Evolutionary conservation across 1,140 invertebrate genomes (phyloP).

Genomic region (Battus philenor): DNA sequence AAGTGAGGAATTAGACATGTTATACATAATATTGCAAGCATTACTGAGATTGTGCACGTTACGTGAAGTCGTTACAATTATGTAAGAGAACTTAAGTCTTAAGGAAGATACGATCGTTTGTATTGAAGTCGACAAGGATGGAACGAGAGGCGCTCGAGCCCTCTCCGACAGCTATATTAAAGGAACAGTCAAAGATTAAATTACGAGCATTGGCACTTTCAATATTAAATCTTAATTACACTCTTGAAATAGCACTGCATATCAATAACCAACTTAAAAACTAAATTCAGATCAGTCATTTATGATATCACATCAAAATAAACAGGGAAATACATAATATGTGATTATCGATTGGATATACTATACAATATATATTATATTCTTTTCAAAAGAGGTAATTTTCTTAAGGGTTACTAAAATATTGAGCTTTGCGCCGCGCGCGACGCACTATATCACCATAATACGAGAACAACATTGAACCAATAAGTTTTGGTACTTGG

Average conservation of each 20-base stretch:
- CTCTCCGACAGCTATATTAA: slow-evolving; percentile 48
- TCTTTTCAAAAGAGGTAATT: slow-evolving; percentile 76
- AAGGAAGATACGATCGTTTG: slow-evolving; percentile 52
- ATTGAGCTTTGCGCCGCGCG: slow-evolving; percentile 74
- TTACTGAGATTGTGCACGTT: slow-evolving; percentile 76
- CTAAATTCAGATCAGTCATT: slow-evolving; percentile 78
- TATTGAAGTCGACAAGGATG: slow-evolving; percentile 39
- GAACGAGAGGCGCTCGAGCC: slow-evolving; percentile 24
- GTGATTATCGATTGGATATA: slow-evolving; percentile 71
- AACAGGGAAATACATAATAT: slow-evolving; percentile 75
- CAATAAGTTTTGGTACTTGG: slow-evolving; percentile 73
- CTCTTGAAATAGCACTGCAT: slow-evolving; percentile 75
- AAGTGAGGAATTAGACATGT: slow-evolving; percentile 67
- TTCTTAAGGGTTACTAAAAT: slow-evolving; percentile 77
- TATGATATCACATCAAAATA: slow-evolving; percentile 78
- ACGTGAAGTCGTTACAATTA: slow-evolving; percentile 50
- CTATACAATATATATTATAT: slow-evolving; percentile 67
- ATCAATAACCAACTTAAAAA: slow-evolving; percentile 77
- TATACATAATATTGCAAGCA: slow-evolving; percentile 75
- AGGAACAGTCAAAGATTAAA: slow-evolving; percentile 76
- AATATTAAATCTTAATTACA: slow-evolving; percentile 77
- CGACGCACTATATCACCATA: slow-evolving; percentile 74
- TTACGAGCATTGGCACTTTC: slow-evolving; percentile 78
- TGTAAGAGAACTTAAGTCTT: slow-evolving; percentile 44
- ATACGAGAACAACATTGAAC: slow-evolving; percentile 73